These are phyloP conservation scores for Lasiurus borealis DNA, from an alignment of 2,113 vertebrate species.

Conservation along the genomic window DNA sequence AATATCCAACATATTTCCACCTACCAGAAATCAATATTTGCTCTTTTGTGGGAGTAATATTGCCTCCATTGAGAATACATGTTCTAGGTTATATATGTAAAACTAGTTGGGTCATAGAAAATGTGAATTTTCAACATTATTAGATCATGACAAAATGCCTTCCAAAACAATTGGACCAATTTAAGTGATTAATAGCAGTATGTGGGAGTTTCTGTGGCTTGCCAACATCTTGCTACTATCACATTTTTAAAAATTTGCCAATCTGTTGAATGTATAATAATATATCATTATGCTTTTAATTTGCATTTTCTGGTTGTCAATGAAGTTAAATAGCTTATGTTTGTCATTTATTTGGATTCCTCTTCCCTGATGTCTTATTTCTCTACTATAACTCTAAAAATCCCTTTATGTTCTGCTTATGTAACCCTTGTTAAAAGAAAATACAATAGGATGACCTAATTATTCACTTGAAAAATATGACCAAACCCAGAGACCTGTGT, in stretches of 20 bases:
- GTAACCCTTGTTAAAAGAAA: neutral
- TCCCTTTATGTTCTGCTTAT: neutral
- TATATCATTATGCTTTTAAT: constrained; percentile 5
- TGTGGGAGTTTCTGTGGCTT: neutral
- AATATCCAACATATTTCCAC: neutral
- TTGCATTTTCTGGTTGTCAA: constrained; percentile 9
- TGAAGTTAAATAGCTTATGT: neutral
- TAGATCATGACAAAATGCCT: neutral
- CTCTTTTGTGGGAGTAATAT: neutral
- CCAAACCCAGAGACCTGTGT: neutral
- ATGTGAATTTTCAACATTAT: neutral
- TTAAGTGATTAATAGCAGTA: neutral
- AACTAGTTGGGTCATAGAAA: neutral
- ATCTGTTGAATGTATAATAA: neutral
- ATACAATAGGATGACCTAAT: neutral
- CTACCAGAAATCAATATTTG: neutral
- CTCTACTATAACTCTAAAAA: constrained; percentile 10
- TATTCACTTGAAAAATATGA: constrained; percentile 33
- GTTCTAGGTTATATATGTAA: neutral
- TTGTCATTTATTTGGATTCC: constrained; percentile 31
- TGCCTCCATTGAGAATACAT: neutral
- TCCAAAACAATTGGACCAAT: neutral
- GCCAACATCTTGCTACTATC: neutral
- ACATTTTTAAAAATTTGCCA: neutral
- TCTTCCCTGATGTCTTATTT: neutral